Conservation (phyloP, 2,797 vertebrate genomes). For the Holocentrus rufus region DNA sequence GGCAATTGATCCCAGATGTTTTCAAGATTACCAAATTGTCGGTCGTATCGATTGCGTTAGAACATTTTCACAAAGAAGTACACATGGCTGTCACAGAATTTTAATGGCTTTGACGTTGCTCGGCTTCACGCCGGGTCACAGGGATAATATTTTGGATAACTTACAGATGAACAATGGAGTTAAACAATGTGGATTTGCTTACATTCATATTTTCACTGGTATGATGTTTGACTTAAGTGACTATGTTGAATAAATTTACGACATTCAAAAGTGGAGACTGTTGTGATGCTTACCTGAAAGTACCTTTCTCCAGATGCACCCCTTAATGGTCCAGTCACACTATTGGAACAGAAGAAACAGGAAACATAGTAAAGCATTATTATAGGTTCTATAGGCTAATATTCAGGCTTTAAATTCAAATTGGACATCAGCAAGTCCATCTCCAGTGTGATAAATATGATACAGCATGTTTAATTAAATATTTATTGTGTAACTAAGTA, state of each 20-base stretch:
- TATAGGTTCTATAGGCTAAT: too few species aligned
- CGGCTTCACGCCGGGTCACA: neutral
- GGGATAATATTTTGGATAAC: constrained; percentile 1
- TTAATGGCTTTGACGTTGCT: neutral
- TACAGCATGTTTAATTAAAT: too few species aligned
- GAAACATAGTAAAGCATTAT: constrained; percentile 32
- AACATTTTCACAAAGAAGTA: too few species aligned
- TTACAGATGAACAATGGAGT: too few species aligned
- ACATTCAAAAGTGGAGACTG: too few species aligned
- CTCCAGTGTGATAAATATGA: too few species aligned
- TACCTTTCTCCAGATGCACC: constrained; percentile 14
- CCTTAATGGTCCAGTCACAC: constrained; percentile 43
- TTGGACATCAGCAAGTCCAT: too few species aligned
- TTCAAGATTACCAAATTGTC: neutral
- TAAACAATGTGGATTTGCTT: neutral
- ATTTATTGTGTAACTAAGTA: too few species aligned
- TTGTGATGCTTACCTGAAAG: constrained; percentile 56
- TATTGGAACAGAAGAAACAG: constrained; percentile 45
- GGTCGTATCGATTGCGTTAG: neutral
- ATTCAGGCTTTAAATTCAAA: neutral
- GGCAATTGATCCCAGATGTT: constrained; percentile 28
- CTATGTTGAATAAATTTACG: too few species aligned
- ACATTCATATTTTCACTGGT: neutral
- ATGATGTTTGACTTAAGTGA: too few species aligned
- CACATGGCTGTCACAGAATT: neutral